Evolutionary conservation across 2,797 vertebrate species (phyloP).

Genomic region (Crax fasciolata): DNA sequence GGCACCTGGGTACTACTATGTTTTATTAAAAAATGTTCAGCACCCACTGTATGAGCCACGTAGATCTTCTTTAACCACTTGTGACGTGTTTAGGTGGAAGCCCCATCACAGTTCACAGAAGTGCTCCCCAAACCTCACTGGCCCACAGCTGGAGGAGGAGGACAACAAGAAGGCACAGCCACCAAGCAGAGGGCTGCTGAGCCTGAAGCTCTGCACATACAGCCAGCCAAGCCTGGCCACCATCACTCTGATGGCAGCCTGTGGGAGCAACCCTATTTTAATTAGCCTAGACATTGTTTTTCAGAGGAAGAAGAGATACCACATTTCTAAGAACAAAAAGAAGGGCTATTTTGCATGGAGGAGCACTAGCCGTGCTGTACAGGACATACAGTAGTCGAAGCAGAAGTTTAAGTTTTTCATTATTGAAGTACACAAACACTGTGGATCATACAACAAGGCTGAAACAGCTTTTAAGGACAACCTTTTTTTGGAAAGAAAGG

Average conservation of each 20-base stretch:
- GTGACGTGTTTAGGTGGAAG: not conserved
- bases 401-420: rapidly evolving
- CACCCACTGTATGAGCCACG: not conserved
- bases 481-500: not conserved
- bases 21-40: not conserved
- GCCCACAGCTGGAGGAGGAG: not conserved
- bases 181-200: not conserved
- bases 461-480: not conserved
- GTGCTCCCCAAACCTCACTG: not conserved
- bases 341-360: not conserved
- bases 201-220: not conserved
- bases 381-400: not conserved
- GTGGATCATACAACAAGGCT: not conserved
- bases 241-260: not conserved
- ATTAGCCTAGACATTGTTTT: not conserved
- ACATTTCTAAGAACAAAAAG: not conserved
- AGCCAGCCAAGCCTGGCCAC: not conserved
- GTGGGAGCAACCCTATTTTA: not conserved
- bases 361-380: not conserved
- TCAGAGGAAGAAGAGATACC: not conserved
- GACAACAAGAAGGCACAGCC: not conserved
- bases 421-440: not conserved
- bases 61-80: not conserved
- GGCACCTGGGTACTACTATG: rapidly evolving
- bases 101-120: not conserved